Base-by-base conservation (phyloP, 2,888 invertebrate species). In the Dicyrtoma fusca region DNA sequence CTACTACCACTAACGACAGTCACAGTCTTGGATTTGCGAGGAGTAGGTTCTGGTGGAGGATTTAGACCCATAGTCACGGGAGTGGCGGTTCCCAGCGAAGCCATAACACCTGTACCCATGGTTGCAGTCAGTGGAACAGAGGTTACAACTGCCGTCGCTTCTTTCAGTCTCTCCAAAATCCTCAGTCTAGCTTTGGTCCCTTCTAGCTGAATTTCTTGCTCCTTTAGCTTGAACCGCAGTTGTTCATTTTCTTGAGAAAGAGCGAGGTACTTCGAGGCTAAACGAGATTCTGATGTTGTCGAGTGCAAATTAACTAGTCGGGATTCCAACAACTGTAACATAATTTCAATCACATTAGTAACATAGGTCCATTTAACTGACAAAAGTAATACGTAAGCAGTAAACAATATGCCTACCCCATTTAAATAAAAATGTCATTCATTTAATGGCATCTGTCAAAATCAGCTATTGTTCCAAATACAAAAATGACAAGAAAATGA, bases 201-300 rank as follows among this genome's bases (percentile, higher is more conserved):
- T 65, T 77, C 79, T 51, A 79, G 57, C 68, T 79, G 76, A 34
- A 79, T 79, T 59, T 79, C 79, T 71, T 78, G 77, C 71, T 79
- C 77, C 51, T 77, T 77, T 44, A 79, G 70, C 68, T 79, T 79
- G 74, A 77, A 79, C 45, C 79, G 76, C 14, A 79, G 75, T 62
- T 75, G 77, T 57, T 79, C 79, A 73, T 79, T 79, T 72, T 79
- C 79, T 71, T 79, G 79, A 62, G 74, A 76, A 17, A 75, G 69
- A n/a, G 74, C 74, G 42, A 74, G 71, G 47, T 74, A 74, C 44
- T 74, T 71, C 17, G 74, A 71, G 25, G 71, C 74, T 11, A 74
- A 53, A 13, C 74, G 74, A 19, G 71, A 71, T 51, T 70, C 70
- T 19, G 70, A 51, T 26, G 64, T 66, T 62, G 61, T 71, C 53